These are phyloP conservation scores for Didymodactylos carnosus DNA, from an alignment of 2,888 invertebrate genomes.

Conservation along the genomic window DNA sequence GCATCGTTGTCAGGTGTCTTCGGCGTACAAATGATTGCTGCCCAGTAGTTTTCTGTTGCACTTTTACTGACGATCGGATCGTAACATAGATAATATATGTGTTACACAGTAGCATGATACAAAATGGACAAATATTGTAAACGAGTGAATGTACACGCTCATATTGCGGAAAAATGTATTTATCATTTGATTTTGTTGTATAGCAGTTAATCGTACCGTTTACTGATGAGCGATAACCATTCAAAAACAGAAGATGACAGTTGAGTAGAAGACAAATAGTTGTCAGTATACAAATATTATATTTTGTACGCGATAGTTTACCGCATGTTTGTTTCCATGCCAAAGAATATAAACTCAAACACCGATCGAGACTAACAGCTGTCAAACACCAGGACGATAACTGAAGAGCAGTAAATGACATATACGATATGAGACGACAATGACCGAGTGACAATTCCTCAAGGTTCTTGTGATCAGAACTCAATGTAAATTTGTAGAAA, in stretches of 20 bases:
- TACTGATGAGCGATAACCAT: background rate
- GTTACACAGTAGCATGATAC: slow-evolving; percentile 9
- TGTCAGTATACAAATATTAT: background rate
- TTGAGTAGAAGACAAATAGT: background rate
- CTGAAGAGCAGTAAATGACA: slow-evolving; percentile 7
- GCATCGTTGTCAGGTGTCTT: slow-evolving; percentile 1
- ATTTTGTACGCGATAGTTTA: background rate
- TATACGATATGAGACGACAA: slow-evolving; percentile 6
- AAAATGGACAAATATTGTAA: slow-evolving; percentile 10
- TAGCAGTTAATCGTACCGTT: background rate
- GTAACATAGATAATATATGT: slow-evolving; percentile 5
- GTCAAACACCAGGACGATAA: slow-evolving; percentile 5
- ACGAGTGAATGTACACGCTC: slow-evolving; percentile 9
- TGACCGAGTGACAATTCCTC: slow-evolving; percentile 8
- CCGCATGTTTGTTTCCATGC: background rate
- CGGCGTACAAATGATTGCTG: background rate
- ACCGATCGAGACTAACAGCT: slow-evolving; percentile 4
- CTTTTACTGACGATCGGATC: background rate
- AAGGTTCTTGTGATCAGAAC: background rate
- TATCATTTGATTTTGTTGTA: background rate
- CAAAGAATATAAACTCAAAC: background rate
- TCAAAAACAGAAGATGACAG: slow-evolving; percentile 4
- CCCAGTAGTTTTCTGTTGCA: background rate
- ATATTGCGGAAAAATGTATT: slow-evolving; percentile 12
- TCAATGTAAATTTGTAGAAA: slow-evolving; percentile 9